A percentile compares a stretch with the other conserved stretches of the same genome.
These are phyloP conservation scores for Drosophila sordidapex DNA, from an alignment of 2,888 invertebrate species.

Conservation along the genomic window DNA sequence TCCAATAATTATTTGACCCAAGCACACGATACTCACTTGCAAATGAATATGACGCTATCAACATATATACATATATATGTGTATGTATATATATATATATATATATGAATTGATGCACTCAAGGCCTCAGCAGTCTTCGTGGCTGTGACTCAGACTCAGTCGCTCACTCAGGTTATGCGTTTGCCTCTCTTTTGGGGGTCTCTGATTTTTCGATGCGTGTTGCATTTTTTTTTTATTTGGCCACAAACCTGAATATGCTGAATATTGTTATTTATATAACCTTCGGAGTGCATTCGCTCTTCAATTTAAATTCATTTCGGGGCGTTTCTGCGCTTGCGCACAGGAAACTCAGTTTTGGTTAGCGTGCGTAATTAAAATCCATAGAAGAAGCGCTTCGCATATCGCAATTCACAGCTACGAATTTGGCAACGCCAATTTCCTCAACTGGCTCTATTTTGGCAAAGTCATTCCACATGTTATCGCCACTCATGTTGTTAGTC, in stretches of 20 bases:
- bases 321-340: slow-evolving; percentile 9
- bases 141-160: slow-evolving; percentile 32
- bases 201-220: slow-evolving; percentile 24
- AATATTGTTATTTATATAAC: slow-evolving; percentile 22
- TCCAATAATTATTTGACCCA: slow-evolving; percentile 38
- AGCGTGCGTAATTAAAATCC: slow-evolving; percentile 40
- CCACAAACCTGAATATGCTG: slow-evolving; percentile 19
- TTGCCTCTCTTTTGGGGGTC: slow-evolving; percentile 12
- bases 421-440: slow-evolving; percentile 53
- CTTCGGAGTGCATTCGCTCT: slow-evolving; percentile 7
- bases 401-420: slow-evolving; percentile 27
- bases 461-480: slow-evolving; percentile 14
- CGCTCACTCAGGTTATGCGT: slow-evolving; percentile 4
- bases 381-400: slow-evolving; percentile 23
- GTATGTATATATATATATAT: neutral
- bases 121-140: slow-evolving; percentile 27
- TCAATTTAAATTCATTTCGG: slow-evolving; percentile 10
- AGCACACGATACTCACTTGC: slow-evolving; percentile 8
- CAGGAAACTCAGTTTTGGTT: slow-evolving; percentile 53
- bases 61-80: neutral
- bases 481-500: neutral
- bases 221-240: slow-evolving; percentile 17
- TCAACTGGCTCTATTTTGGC: slow-evolving; percentile 5
- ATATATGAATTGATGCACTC: neutral
- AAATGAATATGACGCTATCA: neutral